A percentile compares a stretch with the other conserved stretches of the same genome.
Conservation (phyloP, 2,113 vertebrate species). For the Cricetomys ansorgei region DNA sequence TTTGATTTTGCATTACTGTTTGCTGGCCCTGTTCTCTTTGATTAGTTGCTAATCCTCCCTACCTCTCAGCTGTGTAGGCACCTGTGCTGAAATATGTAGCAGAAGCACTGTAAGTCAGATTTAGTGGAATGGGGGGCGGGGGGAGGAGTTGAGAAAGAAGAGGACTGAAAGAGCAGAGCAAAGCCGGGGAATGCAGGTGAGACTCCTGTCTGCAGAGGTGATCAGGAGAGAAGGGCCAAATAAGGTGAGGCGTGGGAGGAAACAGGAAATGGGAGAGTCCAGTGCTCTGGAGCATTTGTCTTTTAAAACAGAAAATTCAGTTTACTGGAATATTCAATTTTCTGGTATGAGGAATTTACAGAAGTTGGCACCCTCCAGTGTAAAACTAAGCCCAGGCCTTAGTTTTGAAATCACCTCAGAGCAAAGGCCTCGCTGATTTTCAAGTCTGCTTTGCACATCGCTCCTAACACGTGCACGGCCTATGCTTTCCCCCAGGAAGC, state of each 20-base stretch:
- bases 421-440: not conserved
- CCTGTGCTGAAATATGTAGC: too few relatives aligned
- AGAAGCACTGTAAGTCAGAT: not conserved
- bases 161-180: not conserved
- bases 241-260: not conserved
- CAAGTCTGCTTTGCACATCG: not conserved
- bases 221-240: not conserved
- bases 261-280: not conserved
- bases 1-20: not conserved
- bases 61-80: not conserved
- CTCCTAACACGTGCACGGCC: not conserved
- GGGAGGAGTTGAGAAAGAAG: not conserved
- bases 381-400: not conserved
- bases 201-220: not conserved
- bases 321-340: not conserved
- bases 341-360: not conserved
- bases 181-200: not conserved
- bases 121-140: not conserved
- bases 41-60: not conserved
- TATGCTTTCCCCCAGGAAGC: not conserved
- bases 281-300: not conserved
- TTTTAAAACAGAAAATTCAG: constrained; percentile 14
- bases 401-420: not conserved
- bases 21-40: not conserved
- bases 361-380: not conserved